Evolutionary conservation across 2,113 vertebrate genomes (phyloP), one percentile per base, ranked within the genome.

Genomic region (Columbina picui): DNA sequence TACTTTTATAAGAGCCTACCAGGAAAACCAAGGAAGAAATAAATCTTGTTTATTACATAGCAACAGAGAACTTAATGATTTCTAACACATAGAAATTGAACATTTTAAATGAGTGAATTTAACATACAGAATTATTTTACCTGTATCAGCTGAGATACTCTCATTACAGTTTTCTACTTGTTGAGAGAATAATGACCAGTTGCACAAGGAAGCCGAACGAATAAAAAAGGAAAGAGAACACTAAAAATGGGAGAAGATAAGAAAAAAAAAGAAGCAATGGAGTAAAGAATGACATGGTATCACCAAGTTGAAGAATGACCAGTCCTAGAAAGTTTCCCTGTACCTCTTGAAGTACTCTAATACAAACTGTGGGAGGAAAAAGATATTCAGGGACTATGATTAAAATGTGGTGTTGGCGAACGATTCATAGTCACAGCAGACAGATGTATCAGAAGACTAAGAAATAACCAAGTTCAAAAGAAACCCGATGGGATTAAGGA

Each of bases 401-500:
- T 78, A 94, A 96, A 97, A 96, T 94, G 91, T 94, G 96, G 93
- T 95, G 91, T 94, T 94, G 94, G 95, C 81, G 94, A 96, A 96
- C 38, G 94, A 94, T 90, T 94, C 95, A 84, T 90, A 94, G 96
- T 81, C 96, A 89, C 76, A 96, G 73, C 77, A 95, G 93, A 94
- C 94, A 96, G 93, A 96, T 92, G 80, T 87, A 94, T 59, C 91
- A 94, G 76, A 95, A 97, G 92, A 89, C 87, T 89, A 87, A 96
- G 92, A 97, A 96, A 94, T 93, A 97, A 94, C 84, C 90, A 95
- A 97, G 96, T 97, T 97, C 97, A 97, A 97, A 96, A 96, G 96
- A 97, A 95, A 97, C 97, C 96, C 97, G 97, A 93, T 93, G 96
- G 97, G 97, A 97, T 97, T 97, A 97, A 94, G 94, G 96, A 96